Conservation (phyloP, 2,113 vertebrate genomes). For the Oxyruncus cristatus region DNA sequence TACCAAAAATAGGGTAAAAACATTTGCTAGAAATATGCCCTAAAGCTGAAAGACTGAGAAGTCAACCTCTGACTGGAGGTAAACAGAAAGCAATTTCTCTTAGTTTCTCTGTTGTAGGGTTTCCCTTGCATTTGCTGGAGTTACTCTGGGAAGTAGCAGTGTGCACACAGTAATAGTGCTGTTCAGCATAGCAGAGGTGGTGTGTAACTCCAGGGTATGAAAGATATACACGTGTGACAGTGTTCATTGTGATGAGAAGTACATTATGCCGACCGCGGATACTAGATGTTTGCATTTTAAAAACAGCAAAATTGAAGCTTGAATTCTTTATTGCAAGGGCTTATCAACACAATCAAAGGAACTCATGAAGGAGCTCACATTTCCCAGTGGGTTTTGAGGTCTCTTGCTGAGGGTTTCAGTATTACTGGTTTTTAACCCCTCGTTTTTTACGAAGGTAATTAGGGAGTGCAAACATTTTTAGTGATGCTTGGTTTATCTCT, state of each 20-base stretch:
- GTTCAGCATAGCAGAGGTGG: background rate
- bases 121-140: background rate
- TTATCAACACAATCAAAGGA: constrained; percentile 14
- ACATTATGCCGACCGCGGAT: background rate
- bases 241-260: background rate
- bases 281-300: background rate
- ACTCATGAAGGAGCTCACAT: background rate
- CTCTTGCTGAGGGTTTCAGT: background rate
- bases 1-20: background rate
- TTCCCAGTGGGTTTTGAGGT: background rate
- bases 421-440: background rate
- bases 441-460: background rate
- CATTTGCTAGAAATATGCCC: background rate
- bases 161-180: background rate
- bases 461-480: background rate
- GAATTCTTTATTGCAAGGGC: background rate
- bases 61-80: background rate
- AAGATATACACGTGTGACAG: background rate
- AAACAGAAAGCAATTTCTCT: background rate
- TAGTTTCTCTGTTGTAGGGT: background rate
- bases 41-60: background rate
- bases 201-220: background rate
- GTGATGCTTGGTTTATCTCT: background rate
- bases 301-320: background rate
- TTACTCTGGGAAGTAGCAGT: background rate